These are phyloP conservation scores for Grammomys dolichurus DNA, from an alignment of 2,113 vertebrate species.

Conservation along the genomic window DNA sequence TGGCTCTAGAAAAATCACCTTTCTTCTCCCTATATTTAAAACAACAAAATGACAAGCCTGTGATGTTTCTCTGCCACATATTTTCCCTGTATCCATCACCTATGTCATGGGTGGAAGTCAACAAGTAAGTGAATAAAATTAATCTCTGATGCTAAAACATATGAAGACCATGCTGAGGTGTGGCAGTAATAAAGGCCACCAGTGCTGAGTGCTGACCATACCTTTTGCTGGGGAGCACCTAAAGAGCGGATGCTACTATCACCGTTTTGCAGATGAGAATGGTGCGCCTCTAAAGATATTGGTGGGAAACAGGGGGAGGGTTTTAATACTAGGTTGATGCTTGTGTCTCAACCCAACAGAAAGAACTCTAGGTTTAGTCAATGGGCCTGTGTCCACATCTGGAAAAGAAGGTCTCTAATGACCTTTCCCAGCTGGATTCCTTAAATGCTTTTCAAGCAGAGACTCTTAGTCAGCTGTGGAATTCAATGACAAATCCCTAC, in stretches of 20 bases:
- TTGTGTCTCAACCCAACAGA: neutral
- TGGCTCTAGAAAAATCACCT: neutral
- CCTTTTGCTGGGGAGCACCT: neutral
- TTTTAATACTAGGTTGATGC: neutral
- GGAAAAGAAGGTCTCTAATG: neutral
- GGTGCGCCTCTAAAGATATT: neutral
- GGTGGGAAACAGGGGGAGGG: neutral
- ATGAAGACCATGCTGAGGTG: neutral
- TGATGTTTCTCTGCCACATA: neutral
- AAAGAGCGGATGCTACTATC: neutral
- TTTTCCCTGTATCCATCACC: neutral
- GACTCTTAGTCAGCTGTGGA: constrained; percentile 16
- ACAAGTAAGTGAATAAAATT: neutral
- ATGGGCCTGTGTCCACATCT: neutral
- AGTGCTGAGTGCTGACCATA: neutral
- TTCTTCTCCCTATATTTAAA: constrained; percentile 12
- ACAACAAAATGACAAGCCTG: neutral
- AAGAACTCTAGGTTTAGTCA: neutral
- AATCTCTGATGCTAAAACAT: neutral
- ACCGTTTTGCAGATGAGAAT: neutral
- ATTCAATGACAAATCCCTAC: neutral
- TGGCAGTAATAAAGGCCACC: neutral
- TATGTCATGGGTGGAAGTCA: neutral
- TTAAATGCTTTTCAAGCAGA: neutral
- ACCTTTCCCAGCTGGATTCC: neutral